Evolutionary conservation across 2,888 invertebrate species (phyloP).

Genomic region (Dilophus febrilis): DNA sequence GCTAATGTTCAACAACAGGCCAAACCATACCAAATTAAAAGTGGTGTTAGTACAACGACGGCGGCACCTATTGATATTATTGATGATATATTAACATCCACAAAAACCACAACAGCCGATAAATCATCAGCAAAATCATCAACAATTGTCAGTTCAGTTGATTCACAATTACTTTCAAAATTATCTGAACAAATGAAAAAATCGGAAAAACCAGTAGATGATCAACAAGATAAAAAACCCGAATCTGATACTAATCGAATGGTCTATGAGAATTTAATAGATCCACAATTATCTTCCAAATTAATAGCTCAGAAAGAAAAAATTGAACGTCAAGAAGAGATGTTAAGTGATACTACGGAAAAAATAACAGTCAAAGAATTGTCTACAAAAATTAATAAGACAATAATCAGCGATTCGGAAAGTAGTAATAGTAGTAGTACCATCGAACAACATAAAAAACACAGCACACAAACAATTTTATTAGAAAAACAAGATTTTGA

Average conservation of each 20-base stretch:
- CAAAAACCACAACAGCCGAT: not conserved
- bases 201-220: not conserved
- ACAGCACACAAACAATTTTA: not conserved
- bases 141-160: conserved; percentile 4
- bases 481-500: too few species aligned
- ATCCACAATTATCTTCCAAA: conserved; percentile 10
- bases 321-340: conserved; percentile 9
- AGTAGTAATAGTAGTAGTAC: not conserved
- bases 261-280: conserved; percentile 2
- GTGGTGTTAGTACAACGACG: too few species aligned
- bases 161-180: not conserved
- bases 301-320: conserved; percentile 11
- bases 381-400: conserved; percentile 7
- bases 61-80: too few species aligned
- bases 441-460: not conserved
- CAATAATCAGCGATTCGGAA: not conserved
- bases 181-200: conserved; percentile 3
- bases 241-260: too few species aligned
- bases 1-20: not conserved
- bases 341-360: conserved; percentile 21
- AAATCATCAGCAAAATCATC: conserved; percentile 3
- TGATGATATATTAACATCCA: too few species aligned
- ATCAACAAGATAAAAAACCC: not conserved
- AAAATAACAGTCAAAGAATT: conserved; percentile 14
- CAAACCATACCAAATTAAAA: not conserved